Evolutionary conservation across 1,140 invertebrate species (phyloP).

Genomic region (Carposina sasakii): DNA sequence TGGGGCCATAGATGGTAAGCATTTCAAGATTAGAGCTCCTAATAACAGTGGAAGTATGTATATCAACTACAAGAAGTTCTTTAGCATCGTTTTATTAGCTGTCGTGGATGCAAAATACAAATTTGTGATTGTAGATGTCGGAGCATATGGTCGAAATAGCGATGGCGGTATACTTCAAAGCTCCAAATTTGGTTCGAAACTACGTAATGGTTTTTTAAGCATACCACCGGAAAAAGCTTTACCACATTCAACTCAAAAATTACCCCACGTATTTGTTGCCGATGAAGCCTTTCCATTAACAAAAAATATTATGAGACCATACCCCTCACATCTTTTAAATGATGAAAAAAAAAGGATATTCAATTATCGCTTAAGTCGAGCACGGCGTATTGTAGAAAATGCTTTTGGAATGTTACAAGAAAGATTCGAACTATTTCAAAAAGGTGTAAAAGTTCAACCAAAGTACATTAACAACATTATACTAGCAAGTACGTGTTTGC

Average conservation of each 20-base stretch:
- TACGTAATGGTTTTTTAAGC: constrained; percentile 24
- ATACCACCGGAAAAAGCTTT: constrained; percentile 28
- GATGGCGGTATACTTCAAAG: constrained; percentile 43
- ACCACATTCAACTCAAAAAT: constrained; percentile 10
- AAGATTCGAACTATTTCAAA: too few species aligned
- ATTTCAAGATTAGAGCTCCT: constrained; percentile 1
- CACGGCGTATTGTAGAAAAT: too few species aligned
- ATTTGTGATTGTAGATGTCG: constrained; percentile 46
- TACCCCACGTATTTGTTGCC: constrained; percentile 40
- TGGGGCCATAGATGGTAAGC: too few species aligned
- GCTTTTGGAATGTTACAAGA: too few species aligned
- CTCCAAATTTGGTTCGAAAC: constrained; percentile 29
- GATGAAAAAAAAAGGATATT: too few species aligned
- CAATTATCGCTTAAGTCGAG: too few species aligned
- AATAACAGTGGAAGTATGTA: constrained; percentile 1
- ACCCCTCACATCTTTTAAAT: too few species aligned
- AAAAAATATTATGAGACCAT: too few species aligned
- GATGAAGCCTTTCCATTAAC: too few species aligned
- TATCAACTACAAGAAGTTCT: constrained; percentile 5
- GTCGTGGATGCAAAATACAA: background rate
- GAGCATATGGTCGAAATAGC: constrained; percentile 40
- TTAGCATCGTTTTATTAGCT: constrained; percentile 5
- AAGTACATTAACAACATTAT: too few species aligned
- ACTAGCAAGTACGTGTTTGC: too few species aligned
- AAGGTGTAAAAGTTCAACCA: too few species aligned